These are phyloP conservation scores for Parazoanthus darwini DNA, from an alignment of 92 coral and sea anemone genomes.

Conservation along the genomic window DNA sequence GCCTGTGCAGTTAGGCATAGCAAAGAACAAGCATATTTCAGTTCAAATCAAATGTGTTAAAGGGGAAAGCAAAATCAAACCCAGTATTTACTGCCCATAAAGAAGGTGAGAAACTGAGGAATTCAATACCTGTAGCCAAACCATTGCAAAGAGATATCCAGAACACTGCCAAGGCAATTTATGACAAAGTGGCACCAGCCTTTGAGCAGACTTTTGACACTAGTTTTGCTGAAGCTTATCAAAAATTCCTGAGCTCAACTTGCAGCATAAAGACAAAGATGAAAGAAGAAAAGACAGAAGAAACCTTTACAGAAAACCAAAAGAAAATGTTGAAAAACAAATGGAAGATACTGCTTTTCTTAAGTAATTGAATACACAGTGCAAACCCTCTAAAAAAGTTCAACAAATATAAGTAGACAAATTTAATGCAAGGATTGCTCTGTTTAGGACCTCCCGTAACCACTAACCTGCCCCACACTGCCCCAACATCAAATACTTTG, in stretches of 20 bases:
- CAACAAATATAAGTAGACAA: neutral
- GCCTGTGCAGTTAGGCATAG: slow-evolving; percentile 48
- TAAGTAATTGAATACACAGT: slow-evolving; percentile 33
- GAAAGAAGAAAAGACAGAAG: slow-evolving; percentile 44
- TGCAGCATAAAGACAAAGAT: slow-evolving; percentile 45
- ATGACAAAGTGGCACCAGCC: neutral
- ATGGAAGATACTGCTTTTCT: slow-evolving; percentile 56
- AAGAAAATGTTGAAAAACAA: slow-evolving; percentile 52
- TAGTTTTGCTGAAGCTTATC: slow-evolving; percentile 44
- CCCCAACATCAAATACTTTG: no score
- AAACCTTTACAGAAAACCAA: slow-evolving; percentile 23
- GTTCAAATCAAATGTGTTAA: slow-evolving; percentile 39
- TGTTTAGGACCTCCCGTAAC: no score
- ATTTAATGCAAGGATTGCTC: neutral
- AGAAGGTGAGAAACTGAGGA: slow-evolving; percentile 37
- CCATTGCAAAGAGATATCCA: slow-evolving; percentile 40
- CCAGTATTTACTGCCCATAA: slow-evolving; percentile 37
- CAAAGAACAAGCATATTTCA: slow-evolving; percentile 39
- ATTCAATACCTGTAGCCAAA: slow-evolving; percentile 27
- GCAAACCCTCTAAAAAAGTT: neutral
- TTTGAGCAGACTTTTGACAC: neutral
- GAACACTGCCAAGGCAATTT: slow-evolving; percentile 52
- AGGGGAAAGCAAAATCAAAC: slow-evolving; percentile 58
- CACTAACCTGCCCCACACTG: no score
- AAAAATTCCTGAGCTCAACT: slow-evolving; percentile 42